phyloP scores from a whole-genome alignment of 2,113 vertebrate species.

The Oostethus manadensis region DNA sequence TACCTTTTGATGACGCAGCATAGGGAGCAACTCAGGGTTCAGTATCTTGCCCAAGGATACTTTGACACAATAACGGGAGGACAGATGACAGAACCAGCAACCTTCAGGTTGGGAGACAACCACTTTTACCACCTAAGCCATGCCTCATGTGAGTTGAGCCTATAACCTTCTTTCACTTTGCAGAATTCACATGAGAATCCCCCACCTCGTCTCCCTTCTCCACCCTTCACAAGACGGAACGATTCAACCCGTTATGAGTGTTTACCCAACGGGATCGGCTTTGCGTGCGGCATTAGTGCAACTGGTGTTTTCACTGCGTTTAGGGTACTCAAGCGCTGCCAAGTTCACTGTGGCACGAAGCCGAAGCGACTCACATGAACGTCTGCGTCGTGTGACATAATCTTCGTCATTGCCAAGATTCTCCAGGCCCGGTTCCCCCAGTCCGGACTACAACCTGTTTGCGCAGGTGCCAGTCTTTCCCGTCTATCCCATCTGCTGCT shows the following conservation, averaged over 20 bases:
- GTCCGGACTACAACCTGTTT: slow-evolving; percentile 72
- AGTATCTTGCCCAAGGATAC: too few relatives aligned
- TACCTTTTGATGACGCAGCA: too few relatives aligned
- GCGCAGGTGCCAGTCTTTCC: slow-evolving; percentile 77
- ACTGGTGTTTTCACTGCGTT: slow-evolving; percentile 3
- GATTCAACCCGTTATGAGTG: slow-evolving; percentile 7
- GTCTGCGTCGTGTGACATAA: slow-evolving; percentile 7
- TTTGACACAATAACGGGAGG: too few relatives aligned
- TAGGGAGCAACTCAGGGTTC: too few relatives aligned
- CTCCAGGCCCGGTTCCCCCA: slow-evolving; percentile 22
- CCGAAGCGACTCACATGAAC: slow-evolving; percentile 10
- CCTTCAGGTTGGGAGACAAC: not conserved
- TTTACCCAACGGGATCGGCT: slow-evolving; percentile 22
- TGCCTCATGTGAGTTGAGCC: slow-evolving; percentile 47
- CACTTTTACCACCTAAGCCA: not conserved
- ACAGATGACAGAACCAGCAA: not conserved
- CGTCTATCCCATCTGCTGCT: slow-evolving; percentile 25
- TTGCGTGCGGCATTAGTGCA: not conserved
- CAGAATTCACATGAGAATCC: slow-evolving; percentile 63
- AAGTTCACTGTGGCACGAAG: slow-evolving; percentile 12
- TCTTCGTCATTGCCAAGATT: slow-evolving; percentile 20
- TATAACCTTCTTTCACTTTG: slow-evolving; percentile 52
- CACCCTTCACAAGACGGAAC: not conserved
- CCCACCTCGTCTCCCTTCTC: not conserved
- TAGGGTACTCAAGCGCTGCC: slow-evolving; percentile 9